Evolutionary conservation across 2,797 vertebrate genomes (phyloP), one percentile per base, ranked within the genome.

Genomic region (Astyanax mexicanus): DNA sequence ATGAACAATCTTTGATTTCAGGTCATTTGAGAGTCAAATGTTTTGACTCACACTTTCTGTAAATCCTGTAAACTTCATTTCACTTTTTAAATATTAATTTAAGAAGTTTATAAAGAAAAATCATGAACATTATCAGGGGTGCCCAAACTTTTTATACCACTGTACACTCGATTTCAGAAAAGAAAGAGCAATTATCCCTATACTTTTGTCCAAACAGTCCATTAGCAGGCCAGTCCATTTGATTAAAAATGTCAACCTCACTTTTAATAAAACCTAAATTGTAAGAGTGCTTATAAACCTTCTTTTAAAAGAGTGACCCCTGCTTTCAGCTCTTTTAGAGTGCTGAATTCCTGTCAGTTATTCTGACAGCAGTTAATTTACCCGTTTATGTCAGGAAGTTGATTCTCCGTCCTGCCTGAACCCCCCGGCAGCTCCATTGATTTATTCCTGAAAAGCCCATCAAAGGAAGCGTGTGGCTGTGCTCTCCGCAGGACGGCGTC

Each of bases 371-470:
- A 74, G 37, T 69, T 65, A 29, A 38, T 66, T 49, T 9, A 60
- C 23, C 58, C 64, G 42, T 64, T 52, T 72, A 35, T 65, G 37
- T 61, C 51, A 6, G 52, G 66, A 54, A 72, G 54, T 42, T 13
- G 8, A 62, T 77, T 72, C 45, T 62, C 42, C 58, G 17, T 51
- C 55, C 55, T 35, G 42, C 58, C 76, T 66, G 60, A 70, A 75
- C 67, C 47, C 65, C 64, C 49, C 32, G 42, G 68, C 54, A 68
- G 67, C 52, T 32, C 29, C 40, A 80, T 84, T 71, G 83, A 87
- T 84, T 83, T 86, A 19, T 74, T 49, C 32, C 32, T 62, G 67
- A 79, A 83, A 82, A 78, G 75, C 42, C 72, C 78, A 78, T 83
- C 49, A 82, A 80, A 79, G 69, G 54, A n/a, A 64, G 17, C 49